Evolutionary conservation across 2,113 vertebrate genomes (phyloP), one percentile per base, ranked within the genome.

Genomic region (Onychostruthus taczanowskii): DNA sequence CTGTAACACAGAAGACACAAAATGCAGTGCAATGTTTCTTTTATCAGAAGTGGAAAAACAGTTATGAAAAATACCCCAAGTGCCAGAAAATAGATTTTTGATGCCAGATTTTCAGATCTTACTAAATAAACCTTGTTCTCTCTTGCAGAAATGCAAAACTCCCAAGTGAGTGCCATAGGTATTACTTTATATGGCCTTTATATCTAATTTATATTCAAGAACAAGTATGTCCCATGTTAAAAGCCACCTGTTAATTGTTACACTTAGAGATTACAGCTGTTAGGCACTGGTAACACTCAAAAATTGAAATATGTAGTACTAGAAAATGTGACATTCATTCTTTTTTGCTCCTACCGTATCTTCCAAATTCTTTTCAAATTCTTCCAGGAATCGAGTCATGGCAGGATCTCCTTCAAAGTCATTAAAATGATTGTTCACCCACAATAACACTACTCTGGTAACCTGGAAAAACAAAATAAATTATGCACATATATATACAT

Each of bases 381-480:
- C 99, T 88, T 99, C 99, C 90, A 99, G 96, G 97, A 99, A 99
- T 66, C 94, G 98, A 19, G 99, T 99, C 99, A 99, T 99, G 62
- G 98, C 98, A 35, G 98, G 98, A 96, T 99, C 98, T 33, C 99
- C 99, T 98, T 99, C 99, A 95, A 99, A 99, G 97, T 99, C 99
- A 95, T 99, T 99, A 94, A 99, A 99, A 95, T 99, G 99, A 97
- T 99, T 99, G 97, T 99, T 99, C 92, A 99, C 99, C 99, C 99
- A 99, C 88, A 99, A 97, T 56, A 99, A 97, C 55, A 99, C 99
- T 72, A 99, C 99, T 91, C 99, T 98, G 6, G 99, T 99, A 24
- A 99, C 99, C 99, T 99, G 93, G 33, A 91, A 69, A 90, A 91
- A 80, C 37, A 90, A 23, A 22, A 23, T 9, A 18, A 41, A 53